Base-by-base conservation (phyloP, 1,140 invertebrate genomes). In the Orius laevigatus region DNA sequence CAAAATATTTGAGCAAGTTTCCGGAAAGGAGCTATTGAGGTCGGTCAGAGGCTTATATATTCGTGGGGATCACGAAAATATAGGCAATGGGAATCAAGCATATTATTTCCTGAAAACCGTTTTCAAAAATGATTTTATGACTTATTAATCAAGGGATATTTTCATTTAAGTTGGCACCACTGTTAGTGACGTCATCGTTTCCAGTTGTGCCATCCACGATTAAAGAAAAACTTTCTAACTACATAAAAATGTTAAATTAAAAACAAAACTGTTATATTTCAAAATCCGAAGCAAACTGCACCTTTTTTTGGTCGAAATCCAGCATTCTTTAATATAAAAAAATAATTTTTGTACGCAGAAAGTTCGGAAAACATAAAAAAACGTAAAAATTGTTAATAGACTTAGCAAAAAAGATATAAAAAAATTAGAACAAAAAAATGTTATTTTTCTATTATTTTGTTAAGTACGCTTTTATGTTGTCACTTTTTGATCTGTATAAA, bases 241-340 rank as follows among this genome's bases (percentile, higher is more conserved):
- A 35, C 8, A 35, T 9, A 35, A 9, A 35, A 8, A 18, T 43
- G 40, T 41, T 46, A 46, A 46, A 38, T 11, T 38, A 19, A 35
- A 16, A 34, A 33, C 5, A 52, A 52, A 43, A 19, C 33, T n/a
- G 51, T 52, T 49, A 46, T 46, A 38, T 19, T 18, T 48, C 2
- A 0, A 35, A 31, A 35, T 56, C 47, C 54, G 56, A 57, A 59
- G 57, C 55, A 59, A 59, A 59, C 57, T 59, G 57, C 57, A 59
- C 57, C 56, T 54, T 56, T 57, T 56, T 52, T 46, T 53, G 10
- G 8, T 40, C 6, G 39, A 40, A 15, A n/a, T n/a, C 15, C 10
- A 40, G 10, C 14, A 8, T 40, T 9, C 14, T 15, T 8, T 40
- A 15, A 40, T 40, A 8, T 5, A 40, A 15, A 8, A 15, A n/a